These are phyloP conservation scores for Petaurus breviceps DNA, from an alignment of 2,113 vertebrate genomes.

Conservation along the genomic window DNA sequence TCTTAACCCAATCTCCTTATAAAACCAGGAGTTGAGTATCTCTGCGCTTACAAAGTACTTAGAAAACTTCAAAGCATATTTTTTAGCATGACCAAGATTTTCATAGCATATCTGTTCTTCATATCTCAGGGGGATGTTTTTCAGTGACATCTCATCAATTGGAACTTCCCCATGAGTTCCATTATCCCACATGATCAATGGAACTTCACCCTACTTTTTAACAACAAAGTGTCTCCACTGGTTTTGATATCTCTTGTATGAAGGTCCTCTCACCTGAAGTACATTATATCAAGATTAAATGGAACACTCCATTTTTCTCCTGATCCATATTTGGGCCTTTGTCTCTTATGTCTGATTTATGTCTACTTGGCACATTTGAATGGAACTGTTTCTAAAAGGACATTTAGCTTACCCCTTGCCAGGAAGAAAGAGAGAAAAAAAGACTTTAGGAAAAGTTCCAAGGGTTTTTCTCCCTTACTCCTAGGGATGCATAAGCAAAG, in stretches of 20 bases:
- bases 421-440: neutral
- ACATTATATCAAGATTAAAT: conserved; percentile 8
- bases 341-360: conserved; percentile 25
- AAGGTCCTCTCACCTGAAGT: neutral
- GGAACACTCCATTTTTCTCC: neutral
- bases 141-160: conserved; percentile 22
- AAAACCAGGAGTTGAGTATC: neutral
- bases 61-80: conserved; percentile 5
- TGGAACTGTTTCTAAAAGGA: conserved; percentile 14
- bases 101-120: neutral
- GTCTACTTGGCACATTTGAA: neutral
- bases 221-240: neutral
- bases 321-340: neutral
- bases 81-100: conserved; percentile 2
- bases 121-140: conserved; percentile 18
- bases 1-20: conserved; percentile 22
- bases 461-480: neutral
- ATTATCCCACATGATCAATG: neutral
- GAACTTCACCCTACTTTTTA: conserved; percentile 3
- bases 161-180: neutral
- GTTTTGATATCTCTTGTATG: neutral
- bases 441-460: neutral
- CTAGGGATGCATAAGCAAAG: neutral
- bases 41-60: neutral
- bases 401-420: neutral